Evolutionary conservation across 2,113 vertebrate genomes (phyloP).

Genomic region (Microtus richardsoni): DNA sequence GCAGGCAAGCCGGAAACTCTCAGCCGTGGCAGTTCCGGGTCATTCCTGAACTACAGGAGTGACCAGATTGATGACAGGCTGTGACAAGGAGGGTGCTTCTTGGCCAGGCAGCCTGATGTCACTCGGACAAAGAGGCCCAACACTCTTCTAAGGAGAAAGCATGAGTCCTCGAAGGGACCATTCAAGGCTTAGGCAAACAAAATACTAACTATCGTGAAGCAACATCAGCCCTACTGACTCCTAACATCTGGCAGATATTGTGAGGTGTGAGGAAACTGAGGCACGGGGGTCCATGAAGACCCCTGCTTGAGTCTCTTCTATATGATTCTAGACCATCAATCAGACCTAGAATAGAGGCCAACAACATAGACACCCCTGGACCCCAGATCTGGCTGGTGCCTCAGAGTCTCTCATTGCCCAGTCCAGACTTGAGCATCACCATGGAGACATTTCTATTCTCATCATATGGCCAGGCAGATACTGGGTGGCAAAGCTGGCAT

Average conservation of each 20-base stretch:
- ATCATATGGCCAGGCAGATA: neutral
- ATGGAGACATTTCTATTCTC: neutral
- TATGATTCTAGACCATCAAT: neutral
- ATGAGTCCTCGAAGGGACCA: rapidly evolving
- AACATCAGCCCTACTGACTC: too few relatives aligned
- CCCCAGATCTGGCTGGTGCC: neutral
- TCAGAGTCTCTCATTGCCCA: neutral
- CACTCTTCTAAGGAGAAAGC: neutral
- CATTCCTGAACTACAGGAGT: conserved; percentile 93
- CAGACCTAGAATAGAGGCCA: neutral
- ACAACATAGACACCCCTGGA: rapidly evolving
- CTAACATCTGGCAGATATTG: neutral
- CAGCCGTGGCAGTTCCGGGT: conserved; percentile 95
- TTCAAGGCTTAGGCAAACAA: neutral
- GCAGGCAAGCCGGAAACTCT: conserved; percentile 94
- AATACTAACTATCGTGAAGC: neutral
- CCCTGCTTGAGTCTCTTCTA: neutral
- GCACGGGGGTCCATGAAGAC: too few relatives aligned
- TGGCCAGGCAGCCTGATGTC: neutral
- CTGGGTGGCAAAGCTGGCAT: neutral
- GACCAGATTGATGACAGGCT: neutral
- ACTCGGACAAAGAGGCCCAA: neutral
- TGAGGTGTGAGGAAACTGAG: neutral
- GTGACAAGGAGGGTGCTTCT: neutral
- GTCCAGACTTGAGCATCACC: neutral